Evolutionary conservation across 2,888 invertebrate genomes (phyloP).

Genomic region (Caradrina kadenii): DNA sequence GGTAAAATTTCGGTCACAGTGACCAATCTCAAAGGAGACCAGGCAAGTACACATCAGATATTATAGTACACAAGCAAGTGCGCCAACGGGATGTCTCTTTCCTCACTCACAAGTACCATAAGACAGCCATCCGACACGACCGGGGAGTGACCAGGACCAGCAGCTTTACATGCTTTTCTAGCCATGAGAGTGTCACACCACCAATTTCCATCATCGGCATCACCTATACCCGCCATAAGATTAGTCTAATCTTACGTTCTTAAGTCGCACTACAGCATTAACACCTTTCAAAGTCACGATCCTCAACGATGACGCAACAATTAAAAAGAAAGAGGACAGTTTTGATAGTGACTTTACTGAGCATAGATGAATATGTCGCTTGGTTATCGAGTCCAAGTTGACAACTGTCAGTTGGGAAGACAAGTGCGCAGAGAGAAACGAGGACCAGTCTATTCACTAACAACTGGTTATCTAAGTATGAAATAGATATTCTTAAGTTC

Average conservation of each 20-base stretch:
- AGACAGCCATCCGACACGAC: too few species aligned
- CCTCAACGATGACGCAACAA: slow-evolving; percentile 2
- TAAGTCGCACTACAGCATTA: not conserved
- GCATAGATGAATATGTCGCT: slow-evolving; percentile 49
- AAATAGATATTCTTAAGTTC: slow-evolving; percentile 54
- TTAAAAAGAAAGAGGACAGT: slow-evolving; percentile 4
- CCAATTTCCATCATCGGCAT: too few species aligned
- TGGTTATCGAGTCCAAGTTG: slow-evolving; percentile 52
- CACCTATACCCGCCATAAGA: not conserved
- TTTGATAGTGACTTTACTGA: slow-evolving; percentile 30
- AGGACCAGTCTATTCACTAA: slow-evolving; percentile 48
- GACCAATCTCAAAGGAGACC: not conserved
- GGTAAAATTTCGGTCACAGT: not conserved
- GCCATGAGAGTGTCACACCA: too few species aligned
- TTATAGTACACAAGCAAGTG: too few species aligned
- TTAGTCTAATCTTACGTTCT: not conserved
- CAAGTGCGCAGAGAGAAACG: slow-evolving; percentile 56
- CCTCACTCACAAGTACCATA: not conserved
- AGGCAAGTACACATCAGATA: not conserved
- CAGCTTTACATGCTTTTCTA: too few species aligned
- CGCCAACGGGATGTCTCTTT: too few species aligned
- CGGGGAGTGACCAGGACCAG: not conserved
- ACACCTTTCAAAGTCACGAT: not conserved
- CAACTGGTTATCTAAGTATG: slow-evolving; percentile 54
- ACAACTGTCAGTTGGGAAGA: slow-evolving; percentile 55